phyloP scores from a whole-genome alignment of 1,140 invertebrate species.

The Drosophila pallidifrons region DNA sequence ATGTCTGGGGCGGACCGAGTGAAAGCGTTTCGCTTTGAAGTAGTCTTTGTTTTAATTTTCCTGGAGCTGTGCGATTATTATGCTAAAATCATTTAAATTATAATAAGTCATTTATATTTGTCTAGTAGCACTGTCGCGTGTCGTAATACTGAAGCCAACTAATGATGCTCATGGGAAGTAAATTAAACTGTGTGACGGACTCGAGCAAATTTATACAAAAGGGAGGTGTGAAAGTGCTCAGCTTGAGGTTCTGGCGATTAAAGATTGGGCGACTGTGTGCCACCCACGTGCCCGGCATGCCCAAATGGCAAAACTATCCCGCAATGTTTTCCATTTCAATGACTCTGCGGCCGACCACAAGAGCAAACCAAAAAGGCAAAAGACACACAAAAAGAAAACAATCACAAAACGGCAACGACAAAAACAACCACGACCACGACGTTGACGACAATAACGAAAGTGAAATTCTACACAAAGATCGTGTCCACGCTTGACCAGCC shows the following conservation, averaged over 20 bases:
- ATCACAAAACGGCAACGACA: slow-evolving; percentile 55
- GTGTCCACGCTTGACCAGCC: slow-evolving; percentile 74
- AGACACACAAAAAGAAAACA: slow-evolving; percentile 59
- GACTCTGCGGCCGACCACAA: slow-evolving; percentile 52
- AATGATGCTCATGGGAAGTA: slow-evolving; percentile 41
- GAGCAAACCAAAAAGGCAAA: slow-evolving; percentile 43
- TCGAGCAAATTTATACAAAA: too few species aligned
- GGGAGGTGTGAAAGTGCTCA: slow-evolving; percentile 28
- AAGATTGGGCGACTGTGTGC: slow-evolving; percentile 12
- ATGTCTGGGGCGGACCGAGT: slow-evolving; percentile 46
- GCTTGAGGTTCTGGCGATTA: slow-evolving; percentile 51
- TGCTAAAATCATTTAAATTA: slow-evolving; percentile 76
- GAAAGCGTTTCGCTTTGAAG: slow-evolving; percentile 52
- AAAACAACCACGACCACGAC: slow-evolving; percentile 40
- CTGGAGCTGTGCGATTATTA: slow-evolving; percentile 50
- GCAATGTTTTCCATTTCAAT: slow-evolving; percentile 75
- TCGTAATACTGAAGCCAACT: slow-evolving; percentile 55
- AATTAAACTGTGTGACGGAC: too few species aligned
- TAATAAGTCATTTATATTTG: slow-evolving; percentile 45
- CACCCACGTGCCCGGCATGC: slow-evolving; percentile 72
- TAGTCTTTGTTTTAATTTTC: slow-evolving; percentile 55
- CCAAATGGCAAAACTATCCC: slow-evolving; percentile 36
- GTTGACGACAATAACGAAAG: slow-evolving; percentile 75
- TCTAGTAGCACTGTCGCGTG: slow-evolving; percentile 28
- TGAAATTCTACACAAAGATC: slow-evolving; percentile 80